phyloP scores from a whole-genome alignment of 1,140 invertebrate genomes.

The Contarinia nasturtii region DNA sequence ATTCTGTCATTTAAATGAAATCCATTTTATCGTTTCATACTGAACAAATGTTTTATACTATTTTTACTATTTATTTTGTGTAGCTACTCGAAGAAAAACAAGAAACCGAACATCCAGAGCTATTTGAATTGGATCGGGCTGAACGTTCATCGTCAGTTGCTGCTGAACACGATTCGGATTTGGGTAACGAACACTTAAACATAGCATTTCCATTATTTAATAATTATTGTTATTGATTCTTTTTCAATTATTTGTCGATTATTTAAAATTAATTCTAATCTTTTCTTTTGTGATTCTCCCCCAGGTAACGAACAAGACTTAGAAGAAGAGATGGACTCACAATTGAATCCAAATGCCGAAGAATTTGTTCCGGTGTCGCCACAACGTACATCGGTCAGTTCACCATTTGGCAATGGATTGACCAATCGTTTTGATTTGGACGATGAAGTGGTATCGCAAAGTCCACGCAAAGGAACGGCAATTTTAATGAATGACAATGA shows the following conservation, averaged over 20 bases:
- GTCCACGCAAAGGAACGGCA: constrained; percentile 1
- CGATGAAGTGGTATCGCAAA: constrained; percentile 1
- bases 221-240: too few relatives aligned
- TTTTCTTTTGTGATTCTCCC: too few relatives aligned
- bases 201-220: too few relatives aligned
- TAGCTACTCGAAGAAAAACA: too few relatives aligned
- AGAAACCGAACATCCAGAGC: not conserved
- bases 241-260: too few relatives aligned
- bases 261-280: too few relatives aligned
- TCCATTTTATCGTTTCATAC: too few relatives aligned
- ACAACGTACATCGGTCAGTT: not conserved
- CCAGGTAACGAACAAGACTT: not conserved
- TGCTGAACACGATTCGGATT: not conserved
- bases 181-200: not conserved
- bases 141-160: too few relatives aligned
- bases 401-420: not conserved
- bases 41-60: too few relatives aligned
- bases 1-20: too few relatives aligned
- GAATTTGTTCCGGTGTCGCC: constrained; percentile 4
- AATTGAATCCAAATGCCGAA: constrained; percentile 3
- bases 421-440: not conserved
- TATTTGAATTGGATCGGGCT: not conserved
- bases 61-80: too few relatives aligned
- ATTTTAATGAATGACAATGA: not conserved
- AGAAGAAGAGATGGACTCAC: not conserved